Evolutionary conservation across 1,140 invertebrate genomes (phyloP).

Genomic region (Pomacea maculata): DNA sequence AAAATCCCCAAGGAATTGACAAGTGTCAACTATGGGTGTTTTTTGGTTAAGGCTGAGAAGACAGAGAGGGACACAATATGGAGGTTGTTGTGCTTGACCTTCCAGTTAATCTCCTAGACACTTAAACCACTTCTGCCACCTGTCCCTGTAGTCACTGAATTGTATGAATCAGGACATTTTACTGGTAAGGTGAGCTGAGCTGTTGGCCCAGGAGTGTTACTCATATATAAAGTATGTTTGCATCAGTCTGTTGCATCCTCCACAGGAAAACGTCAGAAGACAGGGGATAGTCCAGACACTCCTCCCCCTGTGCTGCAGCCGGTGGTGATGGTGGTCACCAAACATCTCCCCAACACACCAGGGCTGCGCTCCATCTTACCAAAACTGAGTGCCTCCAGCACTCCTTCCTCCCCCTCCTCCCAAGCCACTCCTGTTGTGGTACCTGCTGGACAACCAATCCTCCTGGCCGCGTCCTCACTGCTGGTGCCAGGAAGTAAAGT

Average conservation of each 20-base stretch:
- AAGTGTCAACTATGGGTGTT: too few species aligned
- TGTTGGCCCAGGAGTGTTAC: too few species aligned
- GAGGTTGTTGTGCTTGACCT: too few species aligned
- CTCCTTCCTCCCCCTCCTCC: neutral
- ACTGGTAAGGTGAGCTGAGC: too few species aligned
- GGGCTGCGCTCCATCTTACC: conserved; percentile 31
- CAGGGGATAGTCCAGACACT: neutral
- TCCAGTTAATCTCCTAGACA: too few species aligned
- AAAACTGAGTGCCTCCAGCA: neutral
- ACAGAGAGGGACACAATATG: too few species aligned
- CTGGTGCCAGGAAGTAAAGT: conserved; percentile 19
- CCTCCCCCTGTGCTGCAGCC: conserved; percentile 21
- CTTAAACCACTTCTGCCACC: too few species aligned
- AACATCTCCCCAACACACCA: conserved; percentile 20
- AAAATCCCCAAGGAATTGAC: too few species aligned
- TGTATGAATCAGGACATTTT: too few species aligned
- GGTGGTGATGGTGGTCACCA: conserved; percentile 31
- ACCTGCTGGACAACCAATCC: conserved; percentile 2
- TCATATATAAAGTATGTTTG: too few species aligned
- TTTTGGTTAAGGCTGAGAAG: too few species aligned
- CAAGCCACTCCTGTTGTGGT: neutral
- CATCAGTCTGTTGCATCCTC: neutral
- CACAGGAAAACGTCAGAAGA: neutral
- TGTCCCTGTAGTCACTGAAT: too few species aligned
- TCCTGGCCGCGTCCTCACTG: conserved; percentile 22